phyloP scores from a whole-genome alignment of 1,140 invertebrate genomes.

The Hetaerina americana region DNA sequence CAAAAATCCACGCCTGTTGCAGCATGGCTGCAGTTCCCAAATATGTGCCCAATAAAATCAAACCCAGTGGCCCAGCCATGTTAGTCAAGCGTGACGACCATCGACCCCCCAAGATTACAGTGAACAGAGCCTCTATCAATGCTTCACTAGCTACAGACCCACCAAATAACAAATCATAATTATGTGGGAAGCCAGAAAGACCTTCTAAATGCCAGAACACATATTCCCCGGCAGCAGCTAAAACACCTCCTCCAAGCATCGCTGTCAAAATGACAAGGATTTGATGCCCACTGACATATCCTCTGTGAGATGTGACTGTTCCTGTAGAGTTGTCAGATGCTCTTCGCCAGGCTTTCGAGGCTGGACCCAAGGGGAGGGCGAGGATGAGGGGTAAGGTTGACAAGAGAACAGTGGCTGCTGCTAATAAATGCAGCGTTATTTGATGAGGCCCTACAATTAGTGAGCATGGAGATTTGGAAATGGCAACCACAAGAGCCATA shows the following conservation, averaged over 20 bases:
- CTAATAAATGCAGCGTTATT: not conserved
- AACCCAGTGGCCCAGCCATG: not conserved
- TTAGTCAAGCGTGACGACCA: not conserved
- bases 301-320: not conserved
- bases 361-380: not conserved
- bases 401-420: not conserved
- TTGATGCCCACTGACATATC: not conserved
- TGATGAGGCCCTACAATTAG: not conserved
- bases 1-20: not conserved
- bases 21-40: not conserved
- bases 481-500: not conserved
- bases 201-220: constrained; percentile 1
- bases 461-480: not conserved
- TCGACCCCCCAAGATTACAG: not conserved
- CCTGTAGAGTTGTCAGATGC: not conserved
- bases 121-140: not conserved
- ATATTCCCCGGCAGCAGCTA: not conserved
- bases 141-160: not conserved
- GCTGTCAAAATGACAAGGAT: not conserved
- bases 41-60: not conserved
- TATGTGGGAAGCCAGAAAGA: not conserved
- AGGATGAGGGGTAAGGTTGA: not conserved
- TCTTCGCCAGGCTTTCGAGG: not conserved
- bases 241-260: not conserved
- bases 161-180: not conserved